Percentiles rank a stretch among this genome's conserved stretches.
phyloP scores from a whole-genome alignment of 2,797 vertebrate genomes.

The Scleropages formosus region DNA sequence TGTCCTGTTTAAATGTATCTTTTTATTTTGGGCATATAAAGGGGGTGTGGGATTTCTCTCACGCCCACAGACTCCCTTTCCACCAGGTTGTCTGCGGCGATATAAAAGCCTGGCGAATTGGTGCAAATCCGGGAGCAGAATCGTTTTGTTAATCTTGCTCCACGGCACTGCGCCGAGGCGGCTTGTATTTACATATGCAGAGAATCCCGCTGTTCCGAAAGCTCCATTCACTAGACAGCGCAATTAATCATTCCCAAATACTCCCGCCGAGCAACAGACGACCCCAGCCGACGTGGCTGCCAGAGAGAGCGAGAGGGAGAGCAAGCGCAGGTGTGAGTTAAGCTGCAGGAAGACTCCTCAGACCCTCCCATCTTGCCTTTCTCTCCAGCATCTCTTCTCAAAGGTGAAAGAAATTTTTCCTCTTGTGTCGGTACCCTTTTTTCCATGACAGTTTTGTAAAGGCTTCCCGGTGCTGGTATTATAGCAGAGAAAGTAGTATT shows the following conservation, averaged over 20 bases:
- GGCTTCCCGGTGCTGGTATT: not conserved
- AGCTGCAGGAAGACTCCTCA: conserved; percentile 70
- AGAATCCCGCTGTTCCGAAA: conserved; percentile 86
- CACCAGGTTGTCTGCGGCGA: conserved; percentile 62
- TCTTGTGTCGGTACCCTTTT: too few relatives aligned
- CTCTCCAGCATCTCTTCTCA: too few relatives aligned
- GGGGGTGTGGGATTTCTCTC: conserved; percentile 52
- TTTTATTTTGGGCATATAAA: conserved; percentile 30
- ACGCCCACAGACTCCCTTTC: conserved; percentile 42
- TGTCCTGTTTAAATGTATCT: not conserved
- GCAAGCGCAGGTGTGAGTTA: conserved; percentile 80
- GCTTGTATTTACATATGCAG: conserved; percentile 86
- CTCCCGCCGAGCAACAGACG: conserved; percentile 78
- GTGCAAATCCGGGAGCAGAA: conserved; percentile 66
- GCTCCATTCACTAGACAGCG: conserved; percentile 84
- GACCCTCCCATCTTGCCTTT: conserved; percentile 46
- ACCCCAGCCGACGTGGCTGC: conserved; percentile 77
- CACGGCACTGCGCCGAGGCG: conserved; percentile 72
- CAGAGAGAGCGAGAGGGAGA: conserved; percentile 48
- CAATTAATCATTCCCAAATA: conserved; percentile 94
- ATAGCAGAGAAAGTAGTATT: not conserved
- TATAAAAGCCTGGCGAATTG: conserved; percentile 73
- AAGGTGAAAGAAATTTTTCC: not conserved
- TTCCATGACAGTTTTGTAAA: too few relatives aligned
- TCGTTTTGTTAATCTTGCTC: conserved; percentile 76